Conservation (phyloP, 2,888 invertebrate genomes). For the Odiellus spinosus region DNA sequence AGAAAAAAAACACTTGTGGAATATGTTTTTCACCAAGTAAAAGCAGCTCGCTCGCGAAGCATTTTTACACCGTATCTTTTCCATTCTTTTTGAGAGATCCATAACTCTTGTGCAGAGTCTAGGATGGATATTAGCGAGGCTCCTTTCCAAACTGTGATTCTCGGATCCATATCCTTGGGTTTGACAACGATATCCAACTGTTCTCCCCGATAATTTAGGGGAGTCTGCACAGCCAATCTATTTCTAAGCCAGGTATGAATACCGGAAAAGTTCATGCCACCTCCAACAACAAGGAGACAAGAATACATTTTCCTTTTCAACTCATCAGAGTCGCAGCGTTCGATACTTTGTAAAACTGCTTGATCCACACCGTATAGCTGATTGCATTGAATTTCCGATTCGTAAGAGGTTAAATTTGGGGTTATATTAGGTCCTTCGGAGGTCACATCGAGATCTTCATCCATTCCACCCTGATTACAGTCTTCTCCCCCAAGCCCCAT, state of each 20-base stretch:
- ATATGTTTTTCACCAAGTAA: conserved; percentile 44
- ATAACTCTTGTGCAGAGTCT: conserved; percentile 80
- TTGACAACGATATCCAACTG: conserved; percentile 75
- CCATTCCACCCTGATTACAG: conserved; percentile 10
- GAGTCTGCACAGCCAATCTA: conserved; percentile 64
- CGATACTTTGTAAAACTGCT: conserved; percentile 79
- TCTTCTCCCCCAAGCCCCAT: conserved; percentile 27
- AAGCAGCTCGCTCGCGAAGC: conserved; percentile 76
- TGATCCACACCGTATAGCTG: conserved; percentile 67
- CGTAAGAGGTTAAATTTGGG: conserved; percentile 19
- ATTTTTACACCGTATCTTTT: conserved; percentile 64
- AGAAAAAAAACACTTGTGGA: too few relatives aligned
- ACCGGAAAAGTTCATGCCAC: conserved; percentile 72
- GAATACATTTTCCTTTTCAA: conserved; percentile 86
- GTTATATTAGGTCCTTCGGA: conserved; percentile 17
- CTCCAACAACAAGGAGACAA: conserved; percentile 76
- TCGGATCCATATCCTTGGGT: conserved; percentile 75
- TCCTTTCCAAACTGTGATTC: conserved; percentile 60
- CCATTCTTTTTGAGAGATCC: conserved; percentile 79
- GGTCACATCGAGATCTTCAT: conserved; percentile 27
- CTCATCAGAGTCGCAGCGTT: conserved; percentile 72
- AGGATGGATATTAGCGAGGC: conserved; percentile 82
- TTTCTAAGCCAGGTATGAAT: conserved; percentile 76
- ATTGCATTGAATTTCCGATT: conserved; percentile 49
- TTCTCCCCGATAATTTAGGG: conserved; percentile 54